These are phyloP conservation scores for Tetragonula clypearis DNA, from an alignment of 1,140 invertebrate genomes.

Conservation along the genomic window DNA sequence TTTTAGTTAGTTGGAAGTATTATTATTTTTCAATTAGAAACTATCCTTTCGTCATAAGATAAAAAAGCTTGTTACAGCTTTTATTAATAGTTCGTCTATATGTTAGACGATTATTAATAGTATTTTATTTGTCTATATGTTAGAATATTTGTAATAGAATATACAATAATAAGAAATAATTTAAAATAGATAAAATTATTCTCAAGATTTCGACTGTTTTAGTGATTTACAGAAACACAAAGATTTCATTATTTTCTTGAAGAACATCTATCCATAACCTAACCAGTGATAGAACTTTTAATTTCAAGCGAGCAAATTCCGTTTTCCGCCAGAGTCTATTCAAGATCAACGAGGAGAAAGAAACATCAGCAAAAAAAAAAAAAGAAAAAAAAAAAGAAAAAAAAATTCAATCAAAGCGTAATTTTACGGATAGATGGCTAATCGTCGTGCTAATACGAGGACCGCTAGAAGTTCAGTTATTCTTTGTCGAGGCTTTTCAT, in stretches of 20 bases:
- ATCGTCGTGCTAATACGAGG: neutral
- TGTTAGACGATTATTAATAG: no score
- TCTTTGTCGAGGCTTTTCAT: conserved; percentile 17
- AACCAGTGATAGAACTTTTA: accelerated
- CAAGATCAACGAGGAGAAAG: neutral
- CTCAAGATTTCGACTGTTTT: no score
- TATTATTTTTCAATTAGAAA: neutral
- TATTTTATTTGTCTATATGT: no score
- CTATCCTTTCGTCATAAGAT: no score
- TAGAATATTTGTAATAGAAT: no score
- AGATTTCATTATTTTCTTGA: neutral
- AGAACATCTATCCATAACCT: neutral
- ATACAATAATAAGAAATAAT: neutral
- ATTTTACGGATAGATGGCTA: neutral
- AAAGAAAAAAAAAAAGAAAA: no score
- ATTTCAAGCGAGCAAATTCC: neutral
- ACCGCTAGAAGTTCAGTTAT: neutral
- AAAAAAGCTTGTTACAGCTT: no score
- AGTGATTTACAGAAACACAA: neutral
- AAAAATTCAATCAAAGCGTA: neutral
- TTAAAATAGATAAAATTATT: neutral
- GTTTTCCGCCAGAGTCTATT: neutral
- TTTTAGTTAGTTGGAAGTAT: no score
- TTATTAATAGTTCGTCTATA: no score
- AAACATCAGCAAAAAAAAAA: neutral